Conservation (phyloP, 2,113 vertebrate genomes). For the Percina caprodes region DNA sequence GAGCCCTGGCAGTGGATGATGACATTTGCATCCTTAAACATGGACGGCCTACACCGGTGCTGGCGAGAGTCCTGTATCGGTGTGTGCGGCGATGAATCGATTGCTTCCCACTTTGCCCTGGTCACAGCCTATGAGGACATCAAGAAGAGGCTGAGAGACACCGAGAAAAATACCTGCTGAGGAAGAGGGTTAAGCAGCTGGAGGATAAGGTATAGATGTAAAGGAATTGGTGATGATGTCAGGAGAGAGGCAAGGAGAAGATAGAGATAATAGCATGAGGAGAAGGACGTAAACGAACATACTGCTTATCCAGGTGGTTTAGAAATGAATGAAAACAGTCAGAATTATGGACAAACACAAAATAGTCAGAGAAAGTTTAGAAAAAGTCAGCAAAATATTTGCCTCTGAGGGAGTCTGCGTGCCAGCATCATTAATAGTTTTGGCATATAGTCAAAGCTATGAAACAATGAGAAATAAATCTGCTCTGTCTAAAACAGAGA, state of each 20-base stretch:
- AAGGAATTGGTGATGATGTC: not conserved
- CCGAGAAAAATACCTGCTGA: slow-evolving; percentile 94
- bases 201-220: slow-evolving; percentile 92
- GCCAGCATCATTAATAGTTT: slow-evolving; percentile 59
- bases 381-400: slow-evolving; percentile 40
- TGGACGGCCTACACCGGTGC: slow-evolving; percentile 87
- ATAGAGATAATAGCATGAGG: not conserved
- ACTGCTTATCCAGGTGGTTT: not conserved
- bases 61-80: slow-evolving; percentile 87
- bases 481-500: slow-evolving; percentile 42
- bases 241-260: not conserved
- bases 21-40: slow-evolving; percentile 98
- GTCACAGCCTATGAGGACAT: slow-evolving; percentile 99
- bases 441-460: slow-evolving; percentile 51
- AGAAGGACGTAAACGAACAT: not conserved
- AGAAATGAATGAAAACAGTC: slow-evolving; percentile 31
- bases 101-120: slow-evolving; percentile 97
- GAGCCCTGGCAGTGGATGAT: slow-evolving; percentile 91
- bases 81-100: slow-evolving; percentile 92
- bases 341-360: slow-evolving; percentile 38
- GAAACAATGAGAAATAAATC: slow-evolving; percentile 56
- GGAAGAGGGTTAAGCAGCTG: slow-evolving; percentile 91
- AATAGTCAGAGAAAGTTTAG: slow-evolving; percentile 36
- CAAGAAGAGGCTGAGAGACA: slow-evolving; percentile 96
- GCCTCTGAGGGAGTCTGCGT: slow-evolving; percentile 35